Evolutionary conservation across 2,113 vertebrate species (phyloP), one percentile per base, ranked within the genome.

Genomic region (Phainopepla nitens): DNA sequence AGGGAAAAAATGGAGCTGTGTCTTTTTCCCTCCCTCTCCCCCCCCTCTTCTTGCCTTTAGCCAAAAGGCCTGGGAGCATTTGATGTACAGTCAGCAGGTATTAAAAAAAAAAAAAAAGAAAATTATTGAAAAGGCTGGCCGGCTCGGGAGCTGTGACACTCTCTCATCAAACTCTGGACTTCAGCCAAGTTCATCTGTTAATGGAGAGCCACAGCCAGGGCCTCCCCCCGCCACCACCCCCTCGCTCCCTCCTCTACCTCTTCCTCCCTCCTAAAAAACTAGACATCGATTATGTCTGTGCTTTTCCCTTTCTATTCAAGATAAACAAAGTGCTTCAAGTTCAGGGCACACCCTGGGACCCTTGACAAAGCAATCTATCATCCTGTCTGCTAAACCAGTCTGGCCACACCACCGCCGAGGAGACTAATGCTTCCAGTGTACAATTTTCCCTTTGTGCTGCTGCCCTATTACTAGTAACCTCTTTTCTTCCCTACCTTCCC

Each of bases 321-420:
- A 99, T 99, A 99, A 99, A 99, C 99, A 99, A 99, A 99, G 98
- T 99, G 99, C 99, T 99, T 98, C 99, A 99, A 99, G 99, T 99
- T 99, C 99, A 99, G 99, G 99, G 98, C 99, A 99, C 99, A 99
- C 99, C 99, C 99, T 99, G 99, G 99, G 99, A 99, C 99, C 99
- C 99, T 99, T 99, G 99, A 99, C 99, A 99, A 99, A 99, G 99
- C 99, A 98, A 99, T 98, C 98, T 98, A 99, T 99, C 99, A 99
- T 99, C 98, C 99, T 99, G 99, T 99, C 99, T 98, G 98, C 98
- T 98, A 98, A 98, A 98, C 98, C 98, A 98, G 98, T 99, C 98
- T 98, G 98, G 99, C 98, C 98, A 98, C 98, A 99, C 97, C 96
- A 95, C 82, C 50, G 82, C 98, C 24, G 93, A 95, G 97, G 97